phyloP scores from a whole-genome alignment of 64 coral and sea anemone species.

The Porites lutea region DNA sequence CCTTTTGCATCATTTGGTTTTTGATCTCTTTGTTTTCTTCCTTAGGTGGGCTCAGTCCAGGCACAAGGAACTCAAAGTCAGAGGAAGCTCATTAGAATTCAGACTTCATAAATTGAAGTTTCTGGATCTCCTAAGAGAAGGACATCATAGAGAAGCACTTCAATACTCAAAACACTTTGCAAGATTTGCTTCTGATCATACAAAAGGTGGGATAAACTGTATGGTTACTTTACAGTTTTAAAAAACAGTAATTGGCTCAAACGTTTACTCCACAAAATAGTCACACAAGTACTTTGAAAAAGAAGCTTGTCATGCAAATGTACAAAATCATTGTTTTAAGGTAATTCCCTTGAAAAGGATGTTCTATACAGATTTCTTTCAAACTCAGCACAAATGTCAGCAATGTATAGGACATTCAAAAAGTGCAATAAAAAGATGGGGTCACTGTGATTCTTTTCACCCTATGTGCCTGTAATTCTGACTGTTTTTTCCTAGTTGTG shows the following conservation, averaged over 20 bases:
- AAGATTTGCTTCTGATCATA: conserved; percentile 81
- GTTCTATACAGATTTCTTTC: no score
- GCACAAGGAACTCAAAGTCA: conserved; percentile 73
- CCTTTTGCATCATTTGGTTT: no score
- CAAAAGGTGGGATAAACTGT: conserved; percentile 78
- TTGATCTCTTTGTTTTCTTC: background rate
- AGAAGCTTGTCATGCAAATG: no score
- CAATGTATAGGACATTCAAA: no score
- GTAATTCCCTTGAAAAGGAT: no score
- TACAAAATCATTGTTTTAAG: no score
- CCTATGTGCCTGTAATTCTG: no score
- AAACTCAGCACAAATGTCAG: no score
- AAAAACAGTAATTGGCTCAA: background rate
- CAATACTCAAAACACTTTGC: conserved; percentile 87
- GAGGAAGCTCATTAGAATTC: conserved; percentile 93
- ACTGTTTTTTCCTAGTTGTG: no score
- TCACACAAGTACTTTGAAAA: no score
- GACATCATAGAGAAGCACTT: conserved; percentile 78
- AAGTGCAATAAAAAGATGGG: no score
- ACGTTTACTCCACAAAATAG: background rate
- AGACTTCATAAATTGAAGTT: conserved; percentile 97
- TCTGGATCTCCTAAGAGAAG: conserved; percentile 85
- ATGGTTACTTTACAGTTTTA: background rate
- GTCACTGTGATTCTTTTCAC: no score
- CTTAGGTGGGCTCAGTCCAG: conserved; percentile 84